phyloP scores from a whole-genome alignment of 2,888 invertebrate species.

The Epinotia ramella region DNA sequence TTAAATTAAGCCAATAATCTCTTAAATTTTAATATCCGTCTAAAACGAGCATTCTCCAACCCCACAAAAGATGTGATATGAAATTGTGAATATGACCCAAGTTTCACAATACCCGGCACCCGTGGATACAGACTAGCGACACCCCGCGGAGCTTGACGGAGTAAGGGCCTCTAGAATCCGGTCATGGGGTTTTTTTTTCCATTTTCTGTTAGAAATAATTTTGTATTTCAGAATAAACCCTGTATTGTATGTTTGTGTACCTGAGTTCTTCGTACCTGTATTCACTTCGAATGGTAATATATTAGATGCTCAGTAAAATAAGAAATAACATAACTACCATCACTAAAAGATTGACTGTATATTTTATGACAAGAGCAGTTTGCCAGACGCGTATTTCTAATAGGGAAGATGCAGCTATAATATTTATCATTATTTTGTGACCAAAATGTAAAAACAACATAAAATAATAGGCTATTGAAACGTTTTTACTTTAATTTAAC shows the following conservation, averaged over 20 bases:
- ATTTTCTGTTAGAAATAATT: neutral
- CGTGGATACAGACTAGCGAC: conserved; percentile 22
- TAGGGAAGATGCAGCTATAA: no score
- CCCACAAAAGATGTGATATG: conserved; percentile 27
- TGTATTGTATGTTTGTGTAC: neutral
- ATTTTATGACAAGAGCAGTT: no score
- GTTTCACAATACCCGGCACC: conserved; percentile 24
- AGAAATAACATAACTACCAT: no score
- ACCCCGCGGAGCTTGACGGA: conserved; percentile 31
- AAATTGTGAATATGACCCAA: conserved; percentile 40
- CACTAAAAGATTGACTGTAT: no score
- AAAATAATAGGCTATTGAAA: no score
- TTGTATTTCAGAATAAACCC: neutral
- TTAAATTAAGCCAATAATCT: conserved; percentile 36
- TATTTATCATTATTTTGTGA: no score
- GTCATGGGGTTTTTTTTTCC: conserved; percentile 2
- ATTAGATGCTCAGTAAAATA: no score
- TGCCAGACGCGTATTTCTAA: no score
- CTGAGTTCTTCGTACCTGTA: neutral
- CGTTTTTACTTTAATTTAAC: no score
- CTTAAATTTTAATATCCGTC: conserved; percentile 29
- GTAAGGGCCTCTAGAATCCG: conserved; percentile 18
- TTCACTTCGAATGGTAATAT: no score
- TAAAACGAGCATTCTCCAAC: conserved; percentile 38
- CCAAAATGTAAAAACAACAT: no score